phyloP scores from a whole-genome alignment of 2,113 vertebrate species.

The Larimichthys crocea region DNA sequence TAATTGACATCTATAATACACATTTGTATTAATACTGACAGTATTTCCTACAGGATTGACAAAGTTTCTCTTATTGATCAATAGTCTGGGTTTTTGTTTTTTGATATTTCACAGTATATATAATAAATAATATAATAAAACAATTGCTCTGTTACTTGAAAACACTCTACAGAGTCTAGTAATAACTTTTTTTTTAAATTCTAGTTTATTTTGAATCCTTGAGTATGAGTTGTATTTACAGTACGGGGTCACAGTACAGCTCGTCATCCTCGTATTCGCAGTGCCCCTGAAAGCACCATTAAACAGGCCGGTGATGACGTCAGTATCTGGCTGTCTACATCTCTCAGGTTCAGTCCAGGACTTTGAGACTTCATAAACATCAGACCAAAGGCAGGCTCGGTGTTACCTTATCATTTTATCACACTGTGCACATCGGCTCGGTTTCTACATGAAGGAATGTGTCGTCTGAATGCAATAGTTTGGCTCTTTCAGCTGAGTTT shows the following conservation, averaged over 20 bases:
- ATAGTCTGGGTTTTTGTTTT: no score
- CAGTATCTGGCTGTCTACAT: conserved; percentile 11
- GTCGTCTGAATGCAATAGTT: background rate
- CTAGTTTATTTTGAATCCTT: background rate
- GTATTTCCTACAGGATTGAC: background rate
- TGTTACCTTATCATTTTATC: no score
- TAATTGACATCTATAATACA: no score
- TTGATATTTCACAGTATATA: background rate
- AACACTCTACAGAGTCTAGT: background rate
- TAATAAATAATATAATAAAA: background rate
- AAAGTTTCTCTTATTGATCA: background rate
- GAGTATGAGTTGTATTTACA: background rate
- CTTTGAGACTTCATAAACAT: background rate
- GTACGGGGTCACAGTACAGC: no score
- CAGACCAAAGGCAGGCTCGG: background rate
- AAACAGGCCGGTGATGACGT: conserved; percentile 34
- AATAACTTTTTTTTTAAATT: background rate
- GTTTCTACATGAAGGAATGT: background rate
- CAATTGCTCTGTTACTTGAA: background rate
- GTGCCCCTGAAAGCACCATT: background rate
- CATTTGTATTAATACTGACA: no score
- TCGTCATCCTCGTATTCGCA: background rate
- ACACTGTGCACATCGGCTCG: no score
- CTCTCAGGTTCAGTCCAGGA: conserved; percentile 36
- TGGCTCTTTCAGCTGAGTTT: background rate